phyloP scores from a whole-genome alignment of 35 echinoderm and acorn worm species.

The Heliocidaris erythrogramma region DNA sequence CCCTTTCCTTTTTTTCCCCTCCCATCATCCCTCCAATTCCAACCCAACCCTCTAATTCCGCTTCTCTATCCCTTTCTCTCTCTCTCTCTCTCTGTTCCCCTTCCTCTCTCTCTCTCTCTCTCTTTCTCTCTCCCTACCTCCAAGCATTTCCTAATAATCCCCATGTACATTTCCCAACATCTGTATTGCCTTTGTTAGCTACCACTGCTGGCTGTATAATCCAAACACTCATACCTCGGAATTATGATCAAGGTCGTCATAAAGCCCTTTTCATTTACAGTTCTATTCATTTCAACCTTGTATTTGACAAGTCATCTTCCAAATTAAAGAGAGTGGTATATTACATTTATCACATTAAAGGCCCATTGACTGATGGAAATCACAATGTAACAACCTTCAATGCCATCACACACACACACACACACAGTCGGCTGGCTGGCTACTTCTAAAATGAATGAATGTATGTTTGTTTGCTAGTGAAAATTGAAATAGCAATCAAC shows the following conservation, averaged over 20 bases:
- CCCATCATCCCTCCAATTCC: background rate
- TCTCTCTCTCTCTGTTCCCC: background rate
- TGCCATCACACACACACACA: background rate
- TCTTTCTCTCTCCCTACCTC: background rate
- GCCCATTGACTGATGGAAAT: background rate
- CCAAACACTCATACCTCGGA: slow-evolving; percentile 9
- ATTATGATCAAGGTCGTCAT: background rate
- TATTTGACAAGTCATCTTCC: background rate
- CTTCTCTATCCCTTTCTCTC: background rate
- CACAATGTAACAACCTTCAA: background rate
- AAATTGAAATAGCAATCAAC: background rate
- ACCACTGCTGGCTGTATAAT: background rate
- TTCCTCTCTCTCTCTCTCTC: too few species aligned
- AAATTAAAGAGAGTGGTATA: slow-evolving; percentile 6
- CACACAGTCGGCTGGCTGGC: background rate
- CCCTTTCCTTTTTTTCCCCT: background rate
- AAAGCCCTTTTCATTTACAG: background rate
- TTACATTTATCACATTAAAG: background rate
- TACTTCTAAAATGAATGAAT: background rate
- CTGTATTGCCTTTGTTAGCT: background rate
- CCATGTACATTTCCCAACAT: background rate
- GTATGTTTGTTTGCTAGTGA: background rate
- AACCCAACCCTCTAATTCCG: background rate
- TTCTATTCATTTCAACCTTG: background rate
- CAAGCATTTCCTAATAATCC: background rate